These are phyloP conservation scores for Bos javanicus DNA, from an alignment of 2,113 vertebrate species.

Conservation along the genomic window DNA sequence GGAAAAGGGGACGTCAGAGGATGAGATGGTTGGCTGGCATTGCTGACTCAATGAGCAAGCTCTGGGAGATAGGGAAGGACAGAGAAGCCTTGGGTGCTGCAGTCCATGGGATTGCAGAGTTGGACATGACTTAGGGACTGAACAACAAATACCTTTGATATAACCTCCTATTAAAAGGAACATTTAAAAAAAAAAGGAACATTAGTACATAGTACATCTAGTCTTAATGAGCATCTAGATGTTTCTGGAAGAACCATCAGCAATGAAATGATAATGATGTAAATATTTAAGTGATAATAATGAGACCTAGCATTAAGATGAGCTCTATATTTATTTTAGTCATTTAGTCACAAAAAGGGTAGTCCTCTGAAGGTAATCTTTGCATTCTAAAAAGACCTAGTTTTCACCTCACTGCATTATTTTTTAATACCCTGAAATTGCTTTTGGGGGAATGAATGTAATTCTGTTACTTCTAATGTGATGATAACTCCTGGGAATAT, in stretches of 20 bases:
- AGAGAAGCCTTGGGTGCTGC: background rate
- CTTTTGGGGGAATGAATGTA: background rate
- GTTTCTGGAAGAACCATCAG: background rate
- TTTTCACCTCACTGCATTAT: background rate
- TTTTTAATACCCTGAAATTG: background rate
- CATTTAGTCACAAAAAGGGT: background rate
- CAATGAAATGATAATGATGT: background rate
- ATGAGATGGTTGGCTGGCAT: background rate
- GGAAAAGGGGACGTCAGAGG: background rate
- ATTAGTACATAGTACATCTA: background rate
- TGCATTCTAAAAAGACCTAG: background rate
- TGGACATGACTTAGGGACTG: background rate
- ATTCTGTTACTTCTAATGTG: background rate
- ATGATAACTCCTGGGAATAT: background rate
- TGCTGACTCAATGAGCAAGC: background rate
- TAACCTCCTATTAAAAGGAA: constrained; percentile 4
- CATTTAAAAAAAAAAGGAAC: background rate
- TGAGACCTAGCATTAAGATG: background rate
- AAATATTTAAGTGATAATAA: background rate
- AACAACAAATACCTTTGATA: background rate
- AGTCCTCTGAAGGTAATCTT: background rate
- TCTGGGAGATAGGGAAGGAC: background rate
- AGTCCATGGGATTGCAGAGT: background rate
- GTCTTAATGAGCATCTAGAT: background rate
- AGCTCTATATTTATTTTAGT: background rate